A percentile compares a stretch with the other conserved stretches of the same genome.
phyloP scores from a whole-genome alignment of 1,140 invertebrate genomes.

The Frieseomelitta varia region DNA sequence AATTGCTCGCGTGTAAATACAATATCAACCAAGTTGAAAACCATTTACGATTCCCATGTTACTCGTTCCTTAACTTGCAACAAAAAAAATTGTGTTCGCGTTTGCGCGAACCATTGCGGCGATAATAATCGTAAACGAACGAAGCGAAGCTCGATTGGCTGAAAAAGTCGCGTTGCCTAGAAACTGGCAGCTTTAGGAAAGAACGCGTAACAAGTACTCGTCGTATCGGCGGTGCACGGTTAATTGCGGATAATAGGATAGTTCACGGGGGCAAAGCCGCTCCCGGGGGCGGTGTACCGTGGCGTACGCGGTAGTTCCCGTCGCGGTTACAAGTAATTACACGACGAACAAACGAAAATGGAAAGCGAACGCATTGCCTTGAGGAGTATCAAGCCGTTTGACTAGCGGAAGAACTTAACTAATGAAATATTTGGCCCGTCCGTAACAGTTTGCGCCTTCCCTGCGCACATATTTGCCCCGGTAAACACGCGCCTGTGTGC shows the following conservation, averaged over 20 bases:
- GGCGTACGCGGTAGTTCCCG: not conserved
- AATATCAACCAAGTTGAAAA: no score
- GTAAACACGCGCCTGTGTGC: slow-evolving; percentile 36
- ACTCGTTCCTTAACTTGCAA: no score
- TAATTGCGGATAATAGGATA: not conserved
- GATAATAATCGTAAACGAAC: no score
- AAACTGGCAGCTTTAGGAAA: not conserved
- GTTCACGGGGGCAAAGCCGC: not conserved
- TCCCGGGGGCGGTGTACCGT: not conserved
- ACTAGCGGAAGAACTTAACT: slow-evolving; percentile 57
- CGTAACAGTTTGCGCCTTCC: slow-evolving; percentile 20
- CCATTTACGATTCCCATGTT: no score
- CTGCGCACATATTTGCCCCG: slow-evolving; percentile 52
- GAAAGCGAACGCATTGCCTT: slow-evolving; percentile 19
- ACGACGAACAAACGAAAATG: slow-evolving; percentile 43
- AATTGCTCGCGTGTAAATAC: no score
- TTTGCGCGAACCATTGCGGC: no score
- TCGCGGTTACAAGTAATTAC: slow-evolving; percentile 54
- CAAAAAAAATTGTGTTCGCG: no score
- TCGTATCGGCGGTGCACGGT: not conserved
- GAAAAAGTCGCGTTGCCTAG: no score
- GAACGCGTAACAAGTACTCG: not conserved
- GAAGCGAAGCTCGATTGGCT: no score
- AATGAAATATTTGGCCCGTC: slow-evolving; percentile 58
- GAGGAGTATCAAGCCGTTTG: slow-evolving; percentile 40